Percentiles rank a stretch among this genome's conserved stretches.
phyloP scores from a whole-genome alignment of 2,113 vertebrate species.

The Charadrius vociferus region DNA sequence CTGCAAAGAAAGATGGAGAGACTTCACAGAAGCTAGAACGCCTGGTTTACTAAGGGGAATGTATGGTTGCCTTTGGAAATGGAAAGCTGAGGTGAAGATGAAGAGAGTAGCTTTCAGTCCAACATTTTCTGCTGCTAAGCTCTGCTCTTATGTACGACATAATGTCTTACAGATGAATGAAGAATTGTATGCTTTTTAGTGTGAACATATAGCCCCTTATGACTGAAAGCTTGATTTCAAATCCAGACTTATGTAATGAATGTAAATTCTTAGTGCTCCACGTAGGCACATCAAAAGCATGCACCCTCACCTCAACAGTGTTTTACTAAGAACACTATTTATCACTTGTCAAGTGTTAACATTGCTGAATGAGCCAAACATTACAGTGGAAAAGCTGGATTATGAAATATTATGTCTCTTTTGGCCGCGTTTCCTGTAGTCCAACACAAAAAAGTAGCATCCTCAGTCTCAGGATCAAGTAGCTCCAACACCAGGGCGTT shows the following conservation, averaged over 20 bases:
- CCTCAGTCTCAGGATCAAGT: background rate
- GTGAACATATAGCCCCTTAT: background rate
- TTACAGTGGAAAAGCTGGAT: background rate
- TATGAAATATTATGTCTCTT: background rate
- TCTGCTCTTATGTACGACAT: background rate
- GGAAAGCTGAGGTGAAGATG: background rate
- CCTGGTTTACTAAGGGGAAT: background rate
- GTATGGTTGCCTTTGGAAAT: background rate
- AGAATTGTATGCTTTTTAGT: background rate
- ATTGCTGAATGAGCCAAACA: background rate
- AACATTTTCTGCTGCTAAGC: background rate
- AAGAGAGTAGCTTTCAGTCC: background rate
- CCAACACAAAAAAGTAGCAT: background rate
- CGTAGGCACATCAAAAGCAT: background rate
- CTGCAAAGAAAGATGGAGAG: background rate
- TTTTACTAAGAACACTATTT: background rate
- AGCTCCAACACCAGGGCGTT: background rate
- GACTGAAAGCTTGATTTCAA: background rate
- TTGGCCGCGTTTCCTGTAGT: background rate
- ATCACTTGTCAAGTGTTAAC: background rate
- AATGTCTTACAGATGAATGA: background rate
- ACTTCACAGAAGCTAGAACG: background rate
- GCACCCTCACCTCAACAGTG: accelerated
- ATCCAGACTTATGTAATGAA: background rate
- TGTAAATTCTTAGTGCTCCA: background rate